Percentiles rank a stretch among this genome's conserved stretches.
These are phyloP conservation scores for Myripristis murdjan DNA, from an alignment of 2,797 vertebrate species.

Conservation along the genomic window DNA sequence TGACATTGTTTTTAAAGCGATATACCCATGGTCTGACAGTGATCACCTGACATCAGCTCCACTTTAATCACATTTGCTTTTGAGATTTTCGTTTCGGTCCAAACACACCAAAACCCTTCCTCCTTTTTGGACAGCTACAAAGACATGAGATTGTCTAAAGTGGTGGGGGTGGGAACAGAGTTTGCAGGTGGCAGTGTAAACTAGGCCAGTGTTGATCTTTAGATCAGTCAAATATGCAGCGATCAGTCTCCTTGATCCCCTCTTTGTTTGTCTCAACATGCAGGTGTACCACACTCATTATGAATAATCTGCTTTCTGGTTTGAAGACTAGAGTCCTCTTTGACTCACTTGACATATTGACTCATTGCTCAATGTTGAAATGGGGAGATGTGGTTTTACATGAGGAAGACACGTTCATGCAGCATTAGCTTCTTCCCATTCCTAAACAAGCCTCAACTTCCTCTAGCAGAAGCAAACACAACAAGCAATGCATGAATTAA, in stretches of 20 bases:
- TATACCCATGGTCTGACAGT: background rate
- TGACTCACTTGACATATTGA: background rate
- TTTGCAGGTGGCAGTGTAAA: slow-evolving; percentile 11
- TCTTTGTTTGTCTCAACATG: slow-evolving; percentile 15
- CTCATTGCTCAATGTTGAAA: background rate
- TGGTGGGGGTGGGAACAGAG: background rate
- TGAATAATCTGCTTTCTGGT: slow-evolving; percentile 6
- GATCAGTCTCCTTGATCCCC: background rate
- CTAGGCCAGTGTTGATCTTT: slow-evolving; percentile 1
- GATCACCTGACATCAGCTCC: background rate
- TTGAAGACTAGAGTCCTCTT: background rate
- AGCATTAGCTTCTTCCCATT: too few species aligned
- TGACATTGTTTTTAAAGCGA: too few species aligned
- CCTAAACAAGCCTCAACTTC: too few species aligned
- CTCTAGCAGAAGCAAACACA: too few species aligned
- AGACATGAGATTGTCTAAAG: background rate
- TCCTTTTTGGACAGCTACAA: background rate
- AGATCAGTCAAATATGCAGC: slow-evolving; percentile 8
- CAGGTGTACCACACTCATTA: slow-evolving; percentile 11
- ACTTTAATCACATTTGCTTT: background rate
- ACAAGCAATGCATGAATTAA: too few species aligned
- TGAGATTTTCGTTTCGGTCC: background rate
- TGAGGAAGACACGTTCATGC: too few species aligned
- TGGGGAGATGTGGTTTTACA: background rate
- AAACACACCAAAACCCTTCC: slow-evolving; percentile 1